Evolutionary conservation across 2,113 vertebrate genomes (phyloP).

Genomic region (Halichoerus grypus): DNA sequence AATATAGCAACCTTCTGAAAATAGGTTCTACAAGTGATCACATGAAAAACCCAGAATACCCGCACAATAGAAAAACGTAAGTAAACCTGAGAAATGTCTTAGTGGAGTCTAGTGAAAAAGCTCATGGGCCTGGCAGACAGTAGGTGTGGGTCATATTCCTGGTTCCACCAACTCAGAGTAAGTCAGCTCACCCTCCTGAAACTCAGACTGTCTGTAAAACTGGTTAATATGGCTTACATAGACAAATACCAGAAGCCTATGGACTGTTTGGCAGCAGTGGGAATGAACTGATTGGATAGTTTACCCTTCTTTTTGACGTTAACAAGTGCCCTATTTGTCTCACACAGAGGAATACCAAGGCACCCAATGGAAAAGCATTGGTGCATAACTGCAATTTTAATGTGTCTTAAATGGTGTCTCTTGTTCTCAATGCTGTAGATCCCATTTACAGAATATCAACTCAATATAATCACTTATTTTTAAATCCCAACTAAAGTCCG

Average conservation of each 20-base stretch:
- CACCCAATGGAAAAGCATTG: not conserved
- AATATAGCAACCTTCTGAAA: not conserved
- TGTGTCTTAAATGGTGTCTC: not conserved
- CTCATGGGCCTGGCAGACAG: not conserved
- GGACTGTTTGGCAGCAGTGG: not conserved
- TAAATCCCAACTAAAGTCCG: slow-evolving; percentile 18
- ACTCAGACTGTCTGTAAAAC: not conserved
- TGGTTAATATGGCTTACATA: not conserved
- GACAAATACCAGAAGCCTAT: not conserved
- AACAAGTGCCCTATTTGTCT: not conserved
- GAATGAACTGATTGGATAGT: not conserved
- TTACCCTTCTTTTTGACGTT: not conserved
- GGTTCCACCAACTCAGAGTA: not conserved
- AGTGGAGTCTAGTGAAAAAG: not conserved
- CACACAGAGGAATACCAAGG: not conserved
- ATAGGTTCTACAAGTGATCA: not conserved
- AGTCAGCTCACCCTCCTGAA: not conserved
- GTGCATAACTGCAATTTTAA: not conserved
- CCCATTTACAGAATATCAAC: not conserved
- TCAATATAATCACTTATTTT: slow-evolving; percentile 20
- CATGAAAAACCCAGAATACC: slow-evolving; percentile 2
- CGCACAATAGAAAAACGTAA: not conserved
- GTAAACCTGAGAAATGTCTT: not conserved
- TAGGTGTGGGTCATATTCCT: not conserved
- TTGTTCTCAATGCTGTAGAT: not conserved